Evolutionary conservation across 2,888 invertebrate genomes (phyloP).

Genomic region (Dioctria linearis): DNA sequence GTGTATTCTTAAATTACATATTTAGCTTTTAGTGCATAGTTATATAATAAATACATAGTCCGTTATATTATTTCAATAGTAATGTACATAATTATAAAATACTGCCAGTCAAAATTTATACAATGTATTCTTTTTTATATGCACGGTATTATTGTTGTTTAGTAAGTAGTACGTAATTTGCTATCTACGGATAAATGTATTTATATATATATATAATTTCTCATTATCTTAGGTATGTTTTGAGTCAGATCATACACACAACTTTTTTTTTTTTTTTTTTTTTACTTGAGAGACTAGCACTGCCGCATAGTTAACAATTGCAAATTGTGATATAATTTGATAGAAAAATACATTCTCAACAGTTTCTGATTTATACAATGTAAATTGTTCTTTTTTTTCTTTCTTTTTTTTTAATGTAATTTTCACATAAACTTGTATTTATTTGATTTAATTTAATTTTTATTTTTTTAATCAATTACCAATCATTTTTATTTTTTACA

Average conservation of each 20-base stretch:
- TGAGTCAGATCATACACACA: not conserved
- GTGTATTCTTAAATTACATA: no score
- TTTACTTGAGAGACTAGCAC: conserved; percentile 25
- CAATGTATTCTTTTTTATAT: not conserved
- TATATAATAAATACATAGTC: not conserved
- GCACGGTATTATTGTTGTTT: conserved; percentile 4
- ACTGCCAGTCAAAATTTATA: conserved; percentile 4
- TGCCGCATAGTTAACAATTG: conserved; percentile 45
- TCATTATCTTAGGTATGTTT: conserved; percentile 38
- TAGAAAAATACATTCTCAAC: conserved; percentile 48
- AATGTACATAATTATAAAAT: not conserved
- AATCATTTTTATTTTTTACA: conserved; percentile 14
- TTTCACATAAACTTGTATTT: not conserved
- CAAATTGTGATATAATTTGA: conserved; percentile 30
- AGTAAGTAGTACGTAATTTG: conserved; percentile 24
- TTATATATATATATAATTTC: conserved; percentile 38
- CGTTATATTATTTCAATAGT: not conserved
- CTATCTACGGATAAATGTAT: conserved; percentile 30
- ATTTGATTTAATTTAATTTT: conserved; percentile 19
- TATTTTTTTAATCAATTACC: conserved; percentile 8
- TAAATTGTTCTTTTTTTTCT: conserved; percentile 6
- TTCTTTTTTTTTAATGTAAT: conserved; percentile 8
- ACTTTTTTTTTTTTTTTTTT: not conserved
- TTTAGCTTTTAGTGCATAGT: not conserved
- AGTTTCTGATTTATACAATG: conserved; percentile 34